A percentile compares a stretch with the other conserved stretches of the same genome.
Conservation (phyloP, 1,140 invertebrate genomes). For the Steinernema khuongi region DNA sequence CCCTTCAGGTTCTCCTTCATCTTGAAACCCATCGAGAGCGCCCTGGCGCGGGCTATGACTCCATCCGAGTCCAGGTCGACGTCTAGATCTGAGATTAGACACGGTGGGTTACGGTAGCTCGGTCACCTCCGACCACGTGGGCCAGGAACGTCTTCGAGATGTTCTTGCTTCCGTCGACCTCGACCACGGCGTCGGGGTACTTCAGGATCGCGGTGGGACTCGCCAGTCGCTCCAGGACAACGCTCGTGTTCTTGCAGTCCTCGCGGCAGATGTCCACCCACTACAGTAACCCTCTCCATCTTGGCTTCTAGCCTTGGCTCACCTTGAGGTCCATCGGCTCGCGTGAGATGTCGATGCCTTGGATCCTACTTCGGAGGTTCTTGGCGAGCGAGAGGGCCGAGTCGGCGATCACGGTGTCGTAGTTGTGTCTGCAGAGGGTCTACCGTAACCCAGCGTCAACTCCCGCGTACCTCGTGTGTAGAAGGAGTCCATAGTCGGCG, state of each 20-base stretch:
- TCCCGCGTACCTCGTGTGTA: not conserved
- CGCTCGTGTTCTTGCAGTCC: slow-evolving; percentile 1
- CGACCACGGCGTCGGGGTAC: not conserved
- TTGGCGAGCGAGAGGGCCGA: not conserved
- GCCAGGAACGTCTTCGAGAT: not conserved
- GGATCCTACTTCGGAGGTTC: not conserved
- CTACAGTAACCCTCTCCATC: slow-evolving; percentile 4
- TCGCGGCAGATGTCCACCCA: not conserved
- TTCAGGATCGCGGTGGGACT: slow-evolving; percentile 1
- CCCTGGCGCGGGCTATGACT: not conserved
- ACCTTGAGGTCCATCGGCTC: not conserved
- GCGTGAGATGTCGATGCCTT: not conserved
- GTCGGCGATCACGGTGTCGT: not conserved
- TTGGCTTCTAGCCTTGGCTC: not conserved
- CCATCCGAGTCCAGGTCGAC: not conserved
- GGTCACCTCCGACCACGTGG: not conserved
- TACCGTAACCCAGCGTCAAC: not conserved
- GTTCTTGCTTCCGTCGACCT: not conserved
- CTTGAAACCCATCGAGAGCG: not conserved
- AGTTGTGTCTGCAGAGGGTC: not conserved
- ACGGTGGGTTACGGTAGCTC: not conserved
- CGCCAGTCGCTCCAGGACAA: not conserved
- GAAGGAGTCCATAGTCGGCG: not conserved
- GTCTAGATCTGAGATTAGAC: not conserved
- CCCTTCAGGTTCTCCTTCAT: not conserved